Conservation (phyloP, 2,797 vertebrate species). For the Anas capensis region DNA sequence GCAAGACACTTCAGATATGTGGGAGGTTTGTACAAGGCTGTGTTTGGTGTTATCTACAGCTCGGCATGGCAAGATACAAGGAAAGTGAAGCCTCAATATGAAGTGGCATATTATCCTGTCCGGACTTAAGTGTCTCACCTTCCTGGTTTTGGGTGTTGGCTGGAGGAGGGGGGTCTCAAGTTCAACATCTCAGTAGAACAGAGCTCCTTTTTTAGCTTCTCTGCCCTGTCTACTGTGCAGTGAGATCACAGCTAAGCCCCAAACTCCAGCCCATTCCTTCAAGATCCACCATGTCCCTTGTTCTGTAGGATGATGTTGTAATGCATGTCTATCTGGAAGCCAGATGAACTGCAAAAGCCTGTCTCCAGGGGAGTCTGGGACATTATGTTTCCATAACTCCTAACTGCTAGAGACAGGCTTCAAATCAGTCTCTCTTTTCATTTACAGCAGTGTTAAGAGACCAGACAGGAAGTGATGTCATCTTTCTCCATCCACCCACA, state of each 20-base stretch:
- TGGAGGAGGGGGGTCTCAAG: neutral
- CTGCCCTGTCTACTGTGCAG: neutral
- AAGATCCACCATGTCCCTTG: neutral
- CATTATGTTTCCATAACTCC: neutral
- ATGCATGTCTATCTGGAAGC: neutral
- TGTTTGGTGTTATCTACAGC: neutral
- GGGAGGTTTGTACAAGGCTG: neutral
- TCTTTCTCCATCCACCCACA: neutral
- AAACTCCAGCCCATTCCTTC: neutral
- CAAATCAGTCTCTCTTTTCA: neutral
- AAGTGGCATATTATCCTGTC: neutral
- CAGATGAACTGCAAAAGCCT: neutral
- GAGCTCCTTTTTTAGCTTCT: neutral
- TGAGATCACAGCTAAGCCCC: neutral
- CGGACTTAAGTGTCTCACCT: neutral
- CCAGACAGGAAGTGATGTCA: slow-evolving; percentile 11
- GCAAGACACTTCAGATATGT: neutral
- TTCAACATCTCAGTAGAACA: neutral
- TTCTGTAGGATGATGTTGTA: neutral
- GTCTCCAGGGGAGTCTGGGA: neutral
- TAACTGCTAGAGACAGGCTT: neutral
- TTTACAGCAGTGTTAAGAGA: neutral
- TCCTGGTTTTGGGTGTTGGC: neutral
- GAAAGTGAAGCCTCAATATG: neutral
- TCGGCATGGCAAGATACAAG: neutral